Base-by-base conservation (phyloP, 2,113 vertebrate genomes). In the Oriolus oriolus region DNA sequence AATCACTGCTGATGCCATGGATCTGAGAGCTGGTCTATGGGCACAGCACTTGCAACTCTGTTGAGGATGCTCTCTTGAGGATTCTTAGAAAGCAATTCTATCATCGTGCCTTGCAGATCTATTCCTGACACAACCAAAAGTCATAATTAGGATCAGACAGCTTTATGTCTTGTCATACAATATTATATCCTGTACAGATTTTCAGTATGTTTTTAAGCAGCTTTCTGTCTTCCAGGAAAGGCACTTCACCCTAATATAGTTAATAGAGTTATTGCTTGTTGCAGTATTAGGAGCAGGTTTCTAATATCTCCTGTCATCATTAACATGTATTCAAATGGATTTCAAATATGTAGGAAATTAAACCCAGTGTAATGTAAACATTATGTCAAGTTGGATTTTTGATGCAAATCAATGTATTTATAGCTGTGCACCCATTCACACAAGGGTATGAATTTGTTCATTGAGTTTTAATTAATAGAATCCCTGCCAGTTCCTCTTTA, bases 401-500 rank as follows among this genome's bases (percentile, higher is more conserved):
- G 21, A 53, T 78, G 52, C 42, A 53, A 31, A 53, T 45, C 45
- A 22, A 47, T 49, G 45, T 69, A 74, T 71, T 91, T 76, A 47
- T 70, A 76, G 21, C 68, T 81, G 35, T 35, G 57, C 45, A 59
- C 19, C 16, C 61, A 39, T 84, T 87, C 70, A 45, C 13, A 4
- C 69, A 65, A 84, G 76, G 59, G 54, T 92, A 37, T 52, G 44
- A 28, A 23, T 84, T 60, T 82, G 41, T 95, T 90, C 80, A 78
- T 75, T 8, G 39, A 81, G 22, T 80, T 86, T 96, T 96, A 96
- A 96, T 96, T 79, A 90, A 92, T 85, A 64, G 57, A 94, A 68
- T 94, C 76, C 82, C 94, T 96, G 66, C 89, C 91, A 75, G 86
- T 97, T 90, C 89, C 92, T 97, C 83, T 27, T 95, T 94, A 91